phyloP scores from a whole-genome alignment of 2,113 vertebrate genomes.

The Orcinus orca region DNA sequence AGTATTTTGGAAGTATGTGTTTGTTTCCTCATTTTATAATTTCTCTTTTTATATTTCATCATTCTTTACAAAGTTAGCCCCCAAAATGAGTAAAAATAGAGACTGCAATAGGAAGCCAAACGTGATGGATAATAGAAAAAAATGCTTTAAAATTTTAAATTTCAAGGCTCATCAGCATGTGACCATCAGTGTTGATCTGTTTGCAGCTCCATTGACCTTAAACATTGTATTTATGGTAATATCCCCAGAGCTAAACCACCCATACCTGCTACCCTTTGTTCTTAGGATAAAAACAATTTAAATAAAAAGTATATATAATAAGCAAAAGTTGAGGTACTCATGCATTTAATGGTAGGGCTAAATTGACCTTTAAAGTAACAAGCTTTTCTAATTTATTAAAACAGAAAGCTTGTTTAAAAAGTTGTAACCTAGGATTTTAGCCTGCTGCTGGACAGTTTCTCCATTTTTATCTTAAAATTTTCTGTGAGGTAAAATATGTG shows the following conservation, averaged over 20 bases:
- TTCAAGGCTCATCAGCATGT: neutral
- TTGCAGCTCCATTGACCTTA: neutral
- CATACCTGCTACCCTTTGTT: neutral
- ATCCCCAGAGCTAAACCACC: neutral
- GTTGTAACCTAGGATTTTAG: neutral
- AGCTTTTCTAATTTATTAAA: neutral
- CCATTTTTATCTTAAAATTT: neutral
- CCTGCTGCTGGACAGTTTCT: neutral
- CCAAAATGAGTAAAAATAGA: neutral
- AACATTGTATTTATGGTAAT: neutral
- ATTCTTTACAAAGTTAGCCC: neutral
- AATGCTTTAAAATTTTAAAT: neutral
- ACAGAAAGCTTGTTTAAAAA: neutral
- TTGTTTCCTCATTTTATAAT: neutral
- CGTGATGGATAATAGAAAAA: neutral
- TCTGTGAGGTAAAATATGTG: neutral
- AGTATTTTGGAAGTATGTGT: neutral
- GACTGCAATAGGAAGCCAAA: neutral
- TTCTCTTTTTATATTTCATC: neutral
- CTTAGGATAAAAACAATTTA: slow-evolving; percentile 1
- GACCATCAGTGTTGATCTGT: neutral
- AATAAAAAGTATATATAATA: neutral
- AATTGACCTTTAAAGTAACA: neutral
- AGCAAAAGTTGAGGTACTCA: neutral
- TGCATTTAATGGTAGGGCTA: neutral